Percentiles rank a stretch among this genome's conserved stretches.
Evolutionary conservation across 2,888 invertebrate species (phyloP).

Genomic region (Thereva nobilitata): DNA sequence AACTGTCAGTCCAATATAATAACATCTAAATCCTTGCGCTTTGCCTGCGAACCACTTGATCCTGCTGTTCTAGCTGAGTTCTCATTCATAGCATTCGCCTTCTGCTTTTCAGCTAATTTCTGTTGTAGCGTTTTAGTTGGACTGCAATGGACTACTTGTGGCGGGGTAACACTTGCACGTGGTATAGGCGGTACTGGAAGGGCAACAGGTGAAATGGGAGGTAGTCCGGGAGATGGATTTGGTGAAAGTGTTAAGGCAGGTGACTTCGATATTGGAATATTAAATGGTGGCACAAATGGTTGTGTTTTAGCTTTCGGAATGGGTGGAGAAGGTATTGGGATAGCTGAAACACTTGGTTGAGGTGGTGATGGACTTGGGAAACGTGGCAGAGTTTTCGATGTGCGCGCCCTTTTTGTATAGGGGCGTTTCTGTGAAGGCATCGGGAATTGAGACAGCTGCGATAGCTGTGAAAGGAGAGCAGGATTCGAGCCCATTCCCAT

Average conservation of each 20-base stretch:
- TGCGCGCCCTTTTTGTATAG: conserved; percentile 43
- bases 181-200: conserved; percentile 6
- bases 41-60: conserved; percentile 39
- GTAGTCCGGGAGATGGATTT: conserved; percentile 21
- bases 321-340: conserved; percentile 13
- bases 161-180: conserved; percentile 37
- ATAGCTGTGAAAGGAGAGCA: conserved; percentile 43
- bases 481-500: conserved; percentile 38
- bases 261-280: conserved; percentile 37
- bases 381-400: conserved; percentile 42
- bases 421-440: conserved; percentile 43
- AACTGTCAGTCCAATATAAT: conserved; percentile 47
- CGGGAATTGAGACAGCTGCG: conserved; percentile 43
- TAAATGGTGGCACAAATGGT: conserved; percentile 32
- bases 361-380: conserved; percentile 35
- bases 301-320: conserved; percentile 34
- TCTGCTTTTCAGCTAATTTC: conserved; percentile 69
- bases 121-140: conserved; percentile 71
- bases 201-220: conserved; percentile 22
- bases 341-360: background rate
- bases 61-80: conserved; percentile 41
- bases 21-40: conserved; percentile 45
- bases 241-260: conserved; percentile 36
- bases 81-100: conserved; percentile 46
- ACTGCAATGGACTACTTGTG: conserved; percentile 55